A percentile compares a stretch with the other conserved stretches of the same genome.
Conservation (phyloP, 2,797 vertebrate species). For the Austrolebias charrua region DNA sequence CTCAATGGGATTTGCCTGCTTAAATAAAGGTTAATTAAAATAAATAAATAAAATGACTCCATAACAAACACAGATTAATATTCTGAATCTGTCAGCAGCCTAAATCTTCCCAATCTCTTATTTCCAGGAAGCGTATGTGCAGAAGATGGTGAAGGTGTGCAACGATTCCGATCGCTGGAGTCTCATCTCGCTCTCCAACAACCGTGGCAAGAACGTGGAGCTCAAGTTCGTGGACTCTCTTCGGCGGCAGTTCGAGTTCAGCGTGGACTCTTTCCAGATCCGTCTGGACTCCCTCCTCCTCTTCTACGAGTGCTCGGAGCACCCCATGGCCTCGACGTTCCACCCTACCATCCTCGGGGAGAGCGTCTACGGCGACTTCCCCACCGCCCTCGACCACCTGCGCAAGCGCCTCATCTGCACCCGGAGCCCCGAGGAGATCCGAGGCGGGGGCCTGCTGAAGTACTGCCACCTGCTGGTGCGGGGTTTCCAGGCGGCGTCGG, state of each 20-base stretch:
- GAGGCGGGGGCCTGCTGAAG: constrained; percentile 95
- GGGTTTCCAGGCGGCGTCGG: constrained; percentile 90
- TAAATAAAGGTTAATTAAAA: too few relatives aligned
- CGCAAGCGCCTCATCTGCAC: constrained; percentile 94
- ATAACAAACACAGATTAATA: background rate
- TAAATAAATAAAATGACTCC: background rate
- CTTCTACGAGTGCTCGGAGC: constrained; percentile 98
- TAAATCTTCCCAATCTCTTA: constrained; percentile 43
- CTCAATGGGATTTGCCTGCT: too few relatives aligned
- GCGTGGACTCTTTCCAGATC: constrained; percentile 99
- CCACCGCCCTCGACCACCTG: constrained; percentile 93
- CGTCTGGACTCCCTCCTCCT: constrained; percentile 97
- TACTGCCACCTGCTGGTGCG: constrained; percentile 98
- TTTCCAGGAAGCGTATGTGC: constrained; percentile 95
- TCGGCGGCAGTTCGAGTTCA: constrained; percentile 98
- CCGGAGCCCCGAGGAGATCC: constrained; percentile 94
- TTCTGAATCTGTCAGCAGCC: background rate
- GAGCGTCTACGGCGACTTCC: constrained; percentile 96
- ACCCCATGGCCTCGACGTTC: constrained; percentile 94
- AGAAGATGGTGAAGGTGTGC: constrained; percentile 99
- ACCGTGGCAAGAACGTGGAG: constrained; percentile 98
- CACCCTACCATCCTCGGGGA: constrained; percentile 96
- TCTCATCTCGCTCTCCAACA: constrained; percentile 98
- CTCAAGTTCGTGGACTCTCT: constrained; percentile 98
- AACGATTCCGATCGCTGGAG: constrained; percentile 98